These are phyloP conservation scores for Phortica variegata DNA, from an alignment of 1,140 invertebrate species.

Conservation along the genomic window DNA sequence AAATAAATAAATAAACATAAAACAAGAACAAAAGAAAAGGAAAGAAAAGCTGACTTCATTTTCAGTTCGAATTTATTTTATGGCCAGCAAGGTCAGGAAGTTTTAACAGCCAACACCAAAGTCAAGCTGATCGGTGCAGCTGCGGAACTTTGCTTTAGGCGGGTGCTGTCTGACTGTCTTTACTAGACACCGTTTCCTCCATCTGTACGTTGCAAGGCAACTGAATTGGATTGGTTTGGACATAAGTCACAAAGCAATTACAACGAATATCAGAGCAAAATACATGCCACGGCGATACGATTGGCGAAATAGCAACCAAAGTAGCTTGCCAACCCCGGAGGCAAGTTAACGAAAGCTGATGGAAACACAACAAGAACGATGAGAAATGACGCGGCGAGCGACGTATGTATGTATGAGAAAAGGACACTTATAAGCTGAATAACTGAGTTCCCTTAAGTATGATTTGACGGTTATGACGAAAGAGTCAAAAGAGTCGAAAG, in stretches of 20 bases:
- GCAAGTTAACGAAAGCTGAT: too few species aligned
- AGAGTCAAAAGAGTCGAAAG: too few species aligned
- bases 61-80: slow-evolving; percentile 52
- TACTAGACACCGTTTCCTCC: slow-evolving; percentile 30
- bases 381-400: too few species aligned
- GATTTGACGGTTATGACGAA: too few species aligned
- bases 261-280: slow-evolving; percentile 32
- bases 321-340: neutral
- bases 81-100: slow-evolving; percentile 53
- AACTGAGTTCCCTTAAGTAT: too few species aligned
- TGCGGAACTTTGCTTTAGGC: neutral
- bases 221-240: slow-evolving; percentile 28
- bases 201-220: neutral
- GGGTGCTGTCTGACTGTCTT: slow-evolving; percentile 18
- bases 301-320: neutral
- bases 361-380: neutral
- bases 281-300: neutral
- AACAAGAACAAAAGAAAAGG: slow-evolving; percentile 3
- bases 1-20: neutral
- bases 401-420: too few species aligned
- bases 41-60: slow-evolving; percentile 30
- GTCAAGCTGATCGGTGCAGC: slow-evolving; percentile 10
- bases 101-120: slow-evolving; percentile 25
- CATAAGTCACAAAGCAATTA: slow-evolving; percentile 57
- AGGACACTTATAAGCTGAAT: too few species aligned